Percentiles rank a stretch among this genome's conserved stretches.
Conservation (phyloP, 2,113 vertebrate species). For the Anser brachyrhynchus region DNA sequence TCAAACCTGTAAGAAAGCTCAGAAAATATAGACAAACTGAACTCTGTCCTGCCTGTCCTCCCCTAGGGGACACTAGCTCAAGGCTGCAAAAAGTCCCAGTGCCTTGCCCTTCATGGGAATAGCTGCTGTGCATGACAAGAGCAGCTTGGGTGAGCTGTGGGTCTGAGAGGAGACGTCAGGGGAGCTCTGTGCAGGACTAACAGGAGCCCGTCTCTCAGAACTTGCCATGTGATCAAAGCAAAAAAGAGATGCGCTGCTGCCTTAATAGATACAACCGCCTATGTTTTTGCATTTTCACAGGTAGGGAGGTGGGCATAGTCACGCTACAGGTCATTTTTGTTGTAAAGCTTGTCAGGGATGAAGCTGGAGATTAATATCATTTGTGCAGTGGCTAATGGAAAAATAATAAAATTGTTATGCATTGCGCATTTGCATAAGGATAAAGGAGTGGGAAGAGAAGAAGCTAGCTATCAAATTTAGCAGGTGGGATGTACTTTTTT, state of each 20-base stretch:
- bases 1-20: not conserved
- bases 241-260: not conserved
- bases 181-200: not conserved
- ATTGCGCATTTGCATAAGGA: not conserved
- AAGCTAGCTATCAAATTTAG: not conserved
- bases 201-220: not conserved
- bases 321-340: not conserved
- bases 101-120: not conserved
- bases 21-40: not conserved
- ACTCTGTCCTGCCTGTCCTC: not conserved
- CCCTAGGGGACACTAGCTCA: not conserved
- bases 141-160: accelerated
- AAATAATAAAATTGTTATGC: not conserved
- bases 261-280: not conserved
- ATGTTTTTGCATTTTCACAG: not conserved
- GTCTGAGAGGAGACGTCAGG: not conserved
- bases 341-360: not conserved
- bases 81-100: not conserved
- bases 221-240: not conserved
- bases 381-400: not conserved
- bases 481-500: not conserved
- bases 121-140: not conserved
- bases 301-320: not conserved
- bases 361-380: not conserved
- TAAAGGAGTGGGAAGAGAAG: not conserved